phyloP scores from a whole-genome alignment of 2,888 invertebrate genomes.

The Spicauda simplicius region DNA sequence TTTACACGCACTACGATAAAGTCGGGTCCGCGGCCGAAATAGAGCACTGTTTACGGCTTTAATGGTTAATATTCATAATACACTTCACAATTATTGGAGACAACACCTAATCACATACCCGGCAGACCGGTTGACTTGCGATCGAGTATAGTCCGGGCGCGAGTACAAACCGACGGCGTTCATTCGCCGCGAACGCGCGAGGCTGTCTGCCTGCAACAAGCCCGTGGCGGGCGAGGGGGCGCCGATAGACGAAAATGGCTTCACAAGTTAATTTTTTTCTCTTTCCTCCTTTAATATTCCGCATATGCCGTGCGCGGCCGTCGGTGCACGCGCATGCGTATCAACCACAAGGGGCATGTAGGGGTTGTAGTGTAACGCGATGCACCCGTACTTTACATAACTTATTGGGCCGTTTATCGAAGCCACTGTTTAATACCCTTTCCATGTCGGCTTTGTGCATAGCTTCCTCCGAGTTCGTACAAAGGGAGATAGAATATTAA shows the following conservation, averaged over 20 bases:
- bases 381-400: conserved; percentile 84
- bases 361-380: conserved; percentile 81
- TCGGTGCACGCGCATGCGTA: conserved; percentile 82
- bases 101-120: conserved; percentile 64
- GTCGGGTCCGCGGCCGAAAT: conserved; percentile 18
- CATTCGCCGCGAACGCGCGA: conserved; percentile 66
- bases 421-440: conserved; percentile 81
- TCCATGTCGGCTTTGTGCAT: conserved; percentile 76
- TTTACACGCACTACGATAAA: conserved; percentile 41
- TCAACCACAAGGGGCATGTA: conserved; percentile 64
- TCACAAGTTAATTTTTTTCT: conserved; percentile 85
- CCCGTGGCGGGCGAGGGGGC: conserved; percentile 75
- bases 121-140: conserved; percentile 56
- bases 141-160: conserved; percentile 39
- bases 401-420: conserved; percentile 82
- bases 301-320: conserved; percentile 82
- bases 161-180: conserved; percentile 52
- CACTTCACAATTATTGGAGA: conserved; percentile 71
- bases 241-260: conserved; percentile 84
- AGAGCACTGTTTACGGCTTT: conserved; percentile 23
- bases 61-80: conserved; percentile 48
- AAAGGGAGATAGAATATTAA: conserved; percentile 67
- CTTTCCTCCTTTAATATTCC: conserved; percentile 85
- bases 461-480: conserved; percentile 64
- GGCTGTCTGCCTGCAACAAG: conserved; percentile 73